Evolutionary conservation across 2,797 vertebrate genomes (phyloP), one percentile per base, ranked within the genome.

Genomic region (Uromys caudimaculatus): DNA sequence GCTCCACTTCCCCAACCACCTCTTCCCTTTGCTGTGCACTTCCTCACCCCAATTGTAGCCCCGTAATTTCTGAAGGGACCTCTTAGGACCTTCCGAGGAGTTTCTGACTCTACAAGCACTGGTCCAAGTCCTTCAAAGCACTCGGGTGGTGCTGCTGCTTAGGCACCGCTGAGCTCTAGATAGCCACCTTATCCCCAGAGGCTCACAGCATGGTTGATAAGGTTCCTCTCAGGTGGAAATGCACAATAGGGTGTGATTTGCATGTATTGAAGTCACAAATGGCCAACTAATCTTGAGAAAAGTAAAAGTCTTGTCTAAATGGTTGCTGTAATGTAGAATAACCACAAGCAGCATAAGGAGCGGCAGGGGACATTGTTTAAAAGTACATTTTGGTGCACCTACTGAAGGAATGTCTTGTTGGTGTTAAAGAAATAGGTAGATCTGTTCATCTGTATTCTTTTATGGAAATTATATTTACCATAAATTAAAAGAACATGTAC

Each of bases 221-320:
- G 56, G 47, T 73, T 93, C 71, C 91, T 76, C 62, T 54, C 19
- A 27, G 16, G 54, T 56, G 23, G 50, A 71, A 62, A 56, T 35
- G 9, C 44, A 58, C 71, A 58, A 23, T 82, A 38, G 32, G 7
- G 8, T 47, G 2, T 92, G 41, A 50, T 89, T 96, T 93, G n/a
- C 2, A 62, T 95, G 19, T 67, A 91, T 83, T 94, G 58, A 90
- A 35, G 73, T 91, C n/a, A 64, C 86, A 71, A 81, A 64, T 71
- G 44, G 85, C 24, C 89, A 77, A 54, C 85, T 71, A 16, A 38
- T 50, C 35, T 77, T 90, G 44, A 89, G 93, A 52, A 90, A 85
- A 10, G 88, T 24, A 47, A 50, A 95, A n/a, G 52, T 13, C 85
- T 60, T 96, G 95, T 86, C 84, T 95, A 47, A 64, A 21, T 81